Percentiles rank a stretch among this genome's conserved stretches.
Conservation (phyloP, 2,888 invertebrate species). For the Polydrusus tereticollis region DNA sequence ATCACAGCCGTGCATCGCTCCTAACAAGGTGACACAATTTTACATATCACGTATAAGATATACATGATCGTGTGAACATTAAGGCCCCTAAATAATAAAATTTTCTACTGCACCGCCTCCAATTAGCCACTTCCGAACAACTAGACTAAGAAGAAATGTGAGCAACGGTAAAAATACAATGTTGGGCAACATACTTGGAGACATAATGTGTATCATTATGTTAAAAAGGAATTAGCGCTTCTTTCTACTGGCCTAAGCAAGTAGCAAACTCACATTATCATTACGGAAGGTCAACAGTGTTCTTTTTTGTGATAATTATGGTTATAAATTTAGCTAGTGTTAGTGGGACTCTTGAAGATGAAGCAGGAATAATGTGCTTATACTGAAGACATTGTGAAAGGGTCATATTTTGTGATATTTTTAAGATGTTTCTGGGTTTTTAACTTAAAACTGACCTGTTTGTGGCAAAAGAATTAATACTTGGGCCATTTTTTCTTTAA, state of each 20-base stretch:
- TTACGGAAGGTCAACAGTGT: conserved; percentile 3
- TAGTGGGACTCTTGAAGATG: not conserved
- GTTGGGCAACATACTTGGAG: conserved; percentile 16
- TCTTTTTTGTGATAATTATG: not conserved
- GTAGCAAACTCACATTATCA: not conserved
- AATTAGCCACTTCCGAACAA: conserved; percentile 2
- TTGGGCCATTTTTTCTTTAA: no score
- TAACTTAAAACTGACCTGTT: no score
- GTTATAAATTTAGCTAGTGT: conserved; percentile 6
- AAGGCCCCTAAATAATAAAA: not conserved
- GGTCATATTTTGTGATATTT: no score
- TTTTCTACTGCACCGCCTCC: conserved; percentile 14
- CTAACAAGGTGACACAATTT: conserved; percentile 12
- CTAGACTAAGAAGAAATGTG: conserved; percentile 11
- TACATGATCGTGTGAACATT: conserved; percentile 21
- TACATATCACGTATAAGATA: not conserved
- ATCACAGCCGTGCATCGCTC: not conserved
- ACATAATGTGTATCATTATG: conserved; percentile 20
- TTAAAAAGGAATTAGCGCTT: conserved; percentile 17
- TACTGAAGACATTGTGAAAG: no score
- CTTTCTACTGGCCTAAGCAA: conserved; percentile 8
- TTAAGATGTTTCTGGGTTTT: no score
- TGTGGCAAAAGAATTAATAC: no score
- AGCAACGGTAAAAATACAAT: conserved; percentile 24
- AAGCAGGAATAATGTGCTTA: not conserved